Percentiles rank a stretch among this genome's conserved stretches.
phyloP scores from a whole-genome alignment of 2,797 vertebrate species.

The Rhinogobio ventralis region DNA sequence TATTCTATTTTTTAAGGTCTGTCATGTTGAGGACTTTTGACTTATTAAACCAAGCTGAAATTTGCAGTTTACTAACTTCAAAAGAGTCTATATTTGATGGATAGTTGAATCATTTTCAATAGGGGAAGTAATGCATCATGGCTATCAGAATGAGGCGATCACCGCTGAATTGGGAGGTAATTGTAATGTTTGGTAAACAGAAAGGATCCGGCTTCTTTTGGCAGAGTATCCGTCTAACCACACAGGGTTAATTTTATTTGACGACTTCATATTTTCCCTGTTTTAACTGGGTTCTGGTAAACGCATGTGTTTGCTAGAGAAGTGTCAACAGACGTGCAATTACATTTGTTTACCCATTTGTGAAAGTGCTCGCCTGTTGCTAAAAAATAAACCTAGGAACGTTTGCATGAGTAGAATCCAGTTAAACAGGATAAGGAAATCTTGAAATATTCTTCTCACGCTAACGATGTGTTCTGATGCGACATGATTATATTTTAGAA shows the following conservation, averaged over 20 bases:
- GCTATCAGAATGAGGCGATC: conserved; percentile 65
- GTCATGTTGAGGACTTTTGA: conserved; percentile 72
- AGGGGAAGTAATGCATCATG: conserved; percentile 64
- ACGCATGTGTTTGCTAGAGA: conserved; percentile 34
- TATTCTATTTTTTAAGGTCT: conserved; percentile 68
- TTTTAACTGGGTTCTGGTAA: conserved; percentile 53
- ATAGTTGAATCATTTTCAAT: conserved; percentile 63
- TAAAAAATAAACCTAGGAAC: conserved; percentile 23
- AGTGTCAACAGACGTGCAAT: conserved; percentile 55
- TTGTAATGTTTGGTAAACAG: conserved; percentile 59
- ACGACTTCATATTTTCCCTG: conserved; percentile 50
- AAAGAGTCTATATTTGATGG: conserved; percentile 71
- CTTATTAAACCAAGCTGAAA: conserved; percentile 63
- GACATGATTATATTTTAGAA: conserved; percentile 3
- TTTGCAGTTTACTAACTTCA: conserved; percentile 69
- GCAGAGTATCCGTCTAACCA: conserved; percentile 44
- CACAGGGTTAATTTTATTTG: conserved; percentile 55
- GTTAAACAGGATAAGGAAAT: conserved; percentile 18
- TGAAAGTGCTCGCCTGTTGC: conserved; percentile 41
- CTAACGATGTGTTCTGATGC: background rate
- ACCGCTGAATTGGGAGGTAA: conserved; percentile 58
- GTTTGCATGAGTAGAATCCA: conserved; percentile 26
- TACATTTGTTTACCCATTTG: conserved; percentile 55
- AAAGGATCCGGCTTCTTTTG: conserved; percentile 50
- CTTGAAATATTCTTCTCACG: conserved; percentile 21